Percentiles rank a stretch among this genome's conserved stretches.
These are phyloP conservation scores for Sabatieria punctata DNA, from an alignment of 2,888 invertebrate genomes.

Conservation along the genomic window DNA sequence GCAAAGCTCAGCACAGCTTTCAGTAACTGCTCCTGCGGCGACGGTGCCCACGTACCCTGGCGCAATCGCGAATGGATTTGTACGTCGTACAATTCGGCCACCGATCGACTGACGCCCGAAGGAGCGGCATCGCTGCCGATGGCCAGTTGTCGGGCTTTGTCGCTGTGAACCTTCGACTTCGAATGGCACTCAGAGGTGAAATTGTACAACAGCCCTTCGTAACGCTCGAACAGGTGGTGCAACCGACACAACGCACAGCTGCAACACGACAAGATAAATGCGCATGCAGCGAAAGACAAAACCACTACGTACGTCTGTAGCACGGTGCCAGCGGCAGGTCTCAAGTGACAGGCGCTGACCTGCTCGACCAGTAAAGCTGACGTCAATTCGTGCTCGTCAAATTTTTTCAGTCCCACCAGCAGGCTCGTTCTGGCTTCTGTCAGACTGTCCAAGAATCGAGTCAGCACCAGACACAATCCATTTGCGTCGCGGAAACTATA, in stretches of 20 bases:
- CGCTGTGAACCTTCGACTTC: conserved; percentile 16
- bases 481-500: too few species aligned
- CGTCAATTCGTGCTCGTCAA: background rate
- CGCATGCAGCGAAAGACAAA: too few species aligned
- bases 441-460: conserved; percentile 32
- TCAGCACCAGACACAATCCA: too few species aligned
- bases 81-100: conserved; percentile 9
- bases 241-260: conserved; percentile 35
- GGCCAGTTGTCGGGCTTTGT: background rate
- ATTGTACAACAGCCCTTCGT: conserved; percentile 41
- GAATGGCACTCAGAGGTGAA: conserved; percentile 31
- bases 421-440: background rate
- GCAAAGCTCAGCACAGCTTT: conserved; percentile 35
- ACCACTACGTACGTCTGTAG: conserved; percentile 3
- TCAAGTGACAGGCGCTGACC: conserved; percentile 45
- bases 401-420: background rate
- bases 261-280: too few species aligned
- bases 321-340: conserved; percentile 26
- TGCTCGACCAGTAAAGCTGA: background rate
- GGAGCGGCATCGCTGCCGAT: background rate
- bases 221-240: conserved; percentile 33
- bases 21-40: conserved; percentile 43
- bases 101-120: background rate
- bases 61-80: conserved; percentile 33
- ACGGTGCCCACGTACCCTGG: conserved; percentile 47